Evolutionary conservation across 2,113 vertebrate species (phyloP).

Genomic region (Esox niger): DNA sequence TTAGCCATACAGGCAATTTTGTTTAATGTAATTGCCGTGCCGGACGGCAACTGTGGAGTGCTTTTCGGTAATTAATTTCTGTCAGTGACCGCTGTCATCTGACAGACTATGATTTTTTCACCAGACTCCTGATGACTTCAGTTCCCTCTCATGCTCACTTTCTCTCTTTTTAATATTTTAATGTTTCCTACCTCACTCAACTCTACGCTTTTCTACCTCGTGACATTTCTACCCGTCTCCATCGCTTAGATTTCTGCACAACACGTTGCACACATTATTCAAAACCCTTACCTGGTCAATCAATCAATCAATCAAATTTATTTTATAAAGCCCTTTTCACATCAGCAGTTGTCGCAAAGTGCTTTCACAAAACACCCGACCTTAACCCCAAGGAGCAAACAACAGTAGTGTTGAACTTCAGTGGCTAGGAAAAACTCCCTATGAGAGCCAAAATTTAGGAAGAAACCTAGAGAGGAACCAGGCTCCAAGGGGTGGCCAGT

Average conservation of each 20-base stretch:
- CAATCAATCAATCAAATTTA: too few relatives aligned
- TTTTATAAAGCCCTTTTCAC: too few relatives aligned
- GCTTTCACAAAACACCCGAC: too few relatives aligned
- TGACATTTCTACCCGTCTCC: constrained; percentile 8
- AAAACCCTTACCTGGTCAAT: too few relatives aligned
- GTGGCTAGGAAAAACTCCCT: too few relatives aligned
- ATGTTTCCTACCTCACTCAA: background rate
- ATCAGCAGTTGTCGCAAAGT: too few relatives aligned
- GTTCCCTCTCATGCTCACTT: constrained; percentile 9
- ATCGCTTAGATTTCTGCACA: constrained; percentile 1
- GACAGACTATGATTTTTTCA: constrained; percentile 3
- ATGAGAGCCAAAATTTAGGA: too few relatives aligned
- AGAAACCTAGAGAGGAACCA: too few relatives aligned
- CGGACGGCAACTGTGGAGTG: constrained; percentile 16
- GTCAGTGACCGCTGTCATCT: constrained; percentile 18
- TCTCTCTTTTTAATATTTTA: background rate
- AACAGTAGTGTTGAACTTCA: too few relatives aligned
- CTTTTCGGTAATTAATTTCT: constrained; percentile 4
- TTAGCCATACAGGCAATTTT: background rate
- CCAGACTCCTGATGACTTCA: background rate
- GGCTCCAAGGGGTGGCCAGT: too few relatives aligned
- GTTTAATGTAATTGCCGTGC: constrained; percentile 11
- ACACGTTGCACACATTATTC: background rate
- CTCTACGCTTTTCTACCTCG: background rate
- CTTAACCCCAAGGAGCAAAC: too few relatives aligned